Conservation (phyloP, 1,140 invertebrate genomes). For the Pentalonia nigronervosa region DNA sequence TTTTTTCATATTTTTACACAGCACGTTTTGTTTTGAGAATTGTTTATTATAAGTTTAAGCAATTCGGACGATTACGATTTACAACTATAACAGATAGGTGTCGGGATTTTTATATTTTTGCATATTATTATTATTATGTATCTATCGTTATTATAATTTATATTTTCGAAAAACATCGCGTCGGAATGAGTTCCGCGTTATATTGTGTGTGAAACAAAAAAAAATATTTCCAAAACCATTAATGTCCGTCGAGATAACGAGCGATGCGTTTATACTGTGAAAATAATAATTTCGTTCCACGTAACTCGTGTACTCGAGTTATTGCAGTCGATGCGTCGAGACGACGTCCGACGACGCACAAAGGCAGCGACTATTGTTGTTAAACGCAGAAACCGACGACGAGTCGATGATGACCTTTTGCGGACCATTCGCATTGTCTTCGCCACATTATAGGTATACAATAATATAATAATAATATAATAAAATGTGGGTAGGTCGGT, state of each 20-base stretch:
- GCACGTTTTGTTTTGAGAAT: not conserved
- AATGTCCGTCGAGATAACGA: not conserved
- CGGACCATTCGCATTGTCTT: not conserved
- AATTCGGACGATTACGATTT: no score
- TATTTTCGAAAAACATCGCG: not conserved
- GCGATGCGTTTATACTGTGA: not conserved
- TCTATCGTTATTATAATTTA: not conserved
- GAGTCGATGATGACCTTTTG: constrained; percentile 5
- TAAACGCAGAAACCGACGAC: not conserved
- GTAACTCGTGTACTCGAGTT: not conserved
- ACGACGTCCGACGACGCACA: not conserved
- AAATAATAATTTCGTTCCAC: not conserved
- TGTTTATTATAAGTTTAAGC: no score
- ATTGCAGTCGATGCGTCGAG: no score
- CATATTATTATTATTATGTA: no score
- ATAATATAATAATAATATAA: not conserved
- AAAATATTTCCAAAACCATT: not conserved
- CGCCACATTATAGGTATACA: not conserved
- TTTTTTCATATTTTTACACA: not conserved
- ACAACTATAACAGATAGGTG: no score
- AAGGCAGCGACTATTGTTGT: not conserved
- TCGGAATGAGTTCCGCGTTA: not conserved
- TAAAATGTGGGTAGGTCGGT: not conserved
- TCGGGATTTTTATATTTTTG: no score
- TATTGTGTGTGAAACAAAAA: not conserved